phyloP scores from a whole-genome alignment of 2,113 vertebrate genomes.

The Pomatostomus ruficeps region DNA sequence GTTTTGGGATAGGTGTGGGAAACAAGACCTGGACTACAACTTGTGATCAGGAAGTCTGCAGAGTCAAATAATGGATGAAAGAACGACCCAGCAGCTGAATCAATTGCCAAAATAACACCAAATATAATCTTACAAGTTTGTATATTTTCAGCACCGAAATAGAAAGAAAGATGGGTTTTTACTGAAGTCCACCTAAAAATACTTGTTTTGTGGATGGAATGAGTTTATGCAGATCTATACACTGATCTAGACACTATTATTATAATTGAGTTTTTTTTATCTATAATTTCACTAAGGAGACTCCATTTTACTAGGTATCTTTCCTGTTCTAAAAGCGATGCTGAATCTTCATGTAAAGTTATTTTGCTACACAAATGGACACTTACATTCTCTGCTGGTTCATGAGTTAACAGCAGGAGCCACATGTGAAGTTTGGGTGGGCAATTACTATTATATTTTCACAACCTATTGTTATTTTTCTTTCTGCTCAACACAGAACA shows the following conservation, averaged over 20 bases:
- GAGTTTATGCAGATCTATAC: not conserved
- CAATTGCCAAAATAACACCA: not conserved
- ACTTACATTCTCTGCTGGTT: not conserved
- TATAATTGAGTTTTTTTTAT: not conserved
- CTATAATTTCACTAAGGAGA: not conserved
- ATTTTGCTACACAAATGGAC: not conserved
- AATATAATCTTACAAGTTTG: not conserved
- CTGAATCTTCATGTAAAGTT: not conserved
- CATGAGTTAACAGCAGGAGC: not conserved
- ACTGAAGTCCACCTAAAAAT: not conserved
- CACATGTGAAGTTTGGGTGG: not conserved
- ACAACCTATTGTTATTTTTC: not conserved
- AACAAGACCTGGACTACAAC: not conserved
- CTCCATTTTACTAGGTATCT: not conserved
- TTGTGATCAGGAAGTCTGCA: not conserved
- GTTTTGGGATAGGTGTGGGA: not conserved
- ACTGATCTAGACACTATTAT: not conserved
- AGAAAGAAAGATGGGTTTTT: not conserved
- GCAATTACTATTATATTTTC: not conserved
- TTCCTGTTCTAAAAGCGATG: not conserved
- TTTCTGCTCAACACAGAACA: not conserved
- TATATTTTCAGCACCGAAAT: not conserved
- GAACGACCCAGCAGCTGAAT: not conserved
- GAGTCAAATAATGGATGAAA: not conserved
- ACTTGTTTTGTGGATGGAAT: not conserved